Evolutionary conservation across 2,113 vertebrate species (phyloP).

Genomic region (Scomber scombrus): DNA sequence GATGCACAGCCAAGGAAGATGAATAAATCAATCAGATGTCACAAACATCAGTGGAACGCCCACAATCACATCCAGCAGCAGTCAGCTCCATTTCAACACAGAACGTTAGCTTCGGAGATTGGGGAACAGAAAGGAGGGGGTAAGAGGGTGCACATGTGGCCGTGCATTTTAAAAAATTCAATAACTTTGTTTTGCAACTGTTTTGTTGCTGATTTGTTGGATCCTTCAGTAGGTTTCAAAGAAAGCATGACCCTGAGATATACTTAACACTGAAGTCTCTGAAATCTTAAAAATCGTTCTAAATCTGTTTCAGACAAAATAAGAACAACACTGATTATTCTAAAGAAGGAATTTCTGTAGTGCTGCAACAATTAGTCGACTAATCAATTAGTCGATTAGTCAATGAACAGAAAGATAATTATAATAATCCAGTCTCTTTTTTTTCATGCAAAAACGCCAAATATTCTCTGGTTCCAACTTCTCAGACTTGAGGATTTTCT

Average conservation of each 20-base stretch:
- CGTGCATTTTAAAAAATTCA: constrained; percentile 22
- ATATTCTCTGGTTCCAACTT: too few species aligned
- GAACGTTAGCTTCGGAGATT: constrained; percentile 1
- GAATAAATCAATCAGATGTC: constrained; percentile 76
- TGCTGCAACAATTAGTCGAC: too few species aligned
- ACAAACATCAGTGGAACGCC: constrained; percentile 42
- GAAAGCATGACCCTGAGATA: background rate
- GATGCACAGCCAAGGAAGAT: constrained; percentile 53
- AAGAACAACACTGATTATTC: background rate
- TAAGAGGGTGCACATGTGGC: background rate
- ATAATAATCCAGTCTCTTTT: too few species aligned
- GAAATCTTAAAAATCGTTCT: background rate
- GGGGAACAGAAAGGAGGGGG: background rate
- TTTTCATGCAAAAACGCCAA: too few species aligned
- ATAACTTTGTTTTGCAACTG: background rate
- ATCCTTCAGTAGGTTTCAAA: background rate
- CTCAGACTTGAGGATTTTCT: too few species aligned
- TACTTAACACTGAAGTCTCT: background rate
- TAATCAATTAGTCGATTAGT: too few species aligned
- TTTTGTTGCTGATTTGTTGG: background rate
- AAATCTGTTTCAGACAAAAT: background rate
- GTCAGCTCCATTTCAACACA: constrained; percentile 36
- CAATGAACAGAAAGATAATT: too few species aligned
- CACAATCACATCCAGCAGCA: constrained; percentile 18
- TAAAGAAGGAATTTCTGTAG: too few species aligned